Conservation (phyloP, 53 echinoderm and acorn worm genomes). For the Zoroaster sp. region DNA sequence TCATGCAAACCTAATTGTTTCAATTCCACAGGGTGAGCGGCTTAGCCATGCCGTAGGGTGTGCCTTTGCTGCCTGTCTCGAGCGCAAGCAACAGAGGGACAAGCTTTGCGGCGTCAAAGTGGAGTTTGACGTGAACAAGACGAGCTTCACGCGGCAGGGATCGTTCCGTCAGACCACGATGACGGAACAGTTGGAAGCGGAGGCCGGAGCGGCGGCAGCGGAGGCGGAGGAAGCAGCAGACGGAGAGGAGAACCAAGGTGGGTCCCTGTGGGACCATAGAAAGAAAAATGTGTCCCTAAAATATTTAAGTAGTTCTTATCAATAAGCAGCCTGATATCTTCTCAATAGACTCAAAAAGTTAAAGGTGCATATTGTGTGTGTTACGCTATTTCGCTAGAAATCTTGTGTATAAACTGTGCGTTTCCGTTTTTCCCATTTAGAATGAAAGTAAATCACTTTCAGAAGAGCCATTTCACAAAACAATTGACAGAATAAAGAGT, state of each 20-base stretch:
- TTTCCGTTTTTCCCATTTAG: too few species aligned
- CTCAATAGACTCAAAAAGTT: too few species aligned
- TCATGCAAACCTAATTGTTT: not conserved
- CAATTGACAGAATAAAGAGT: too few species aligned
- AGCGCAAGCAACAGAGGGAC: slow-evolving; percentile 91
- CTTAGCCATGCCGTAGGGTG: slow-evolving; percentile 97
- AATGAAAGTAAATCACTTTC: too few species aligned
- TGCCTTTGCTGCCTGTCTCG: slow-evolving; percentile 94
- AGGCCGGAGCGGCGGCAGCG: slow-evolving; percentile 56
- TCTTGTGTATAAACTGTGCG: too few species aligned
- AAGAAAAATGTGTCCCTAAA: too few species aligned
- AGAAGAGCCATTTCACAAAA: too few species aligned
- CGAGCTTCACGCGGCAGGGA: slow-evolving; percentile 92
- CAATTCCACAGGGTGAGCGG: slow-evolving; percentile 75
- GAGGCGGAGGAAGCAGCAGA: slow-evolving; percentile 52
- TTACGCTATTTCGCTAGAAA: too few species aligned
- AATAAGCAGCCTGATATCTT: too few species aligned
- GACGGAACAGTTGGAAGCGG: slow-evolving; percentile 86
- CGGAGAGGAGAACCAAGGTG: slow-evolving; percentile 71
- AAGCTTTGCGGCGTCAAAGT: slow-evolving; percentile 94
- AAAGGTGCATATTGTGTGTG: too few species aligned
- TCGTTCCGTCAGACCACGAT: slow-evolving; percentile 88
- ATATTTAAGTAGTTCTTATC: too few species aligned
- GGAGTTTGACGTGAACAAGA: slow-evolving; percentile 99
- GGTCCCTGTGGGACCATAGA: not conserved